Evolutionary conservation across 92 coral and sea anemone genomes (phyloP), one percentile per base, ranked within the genome.

Genomic region (Ricordea florida): DNA sequence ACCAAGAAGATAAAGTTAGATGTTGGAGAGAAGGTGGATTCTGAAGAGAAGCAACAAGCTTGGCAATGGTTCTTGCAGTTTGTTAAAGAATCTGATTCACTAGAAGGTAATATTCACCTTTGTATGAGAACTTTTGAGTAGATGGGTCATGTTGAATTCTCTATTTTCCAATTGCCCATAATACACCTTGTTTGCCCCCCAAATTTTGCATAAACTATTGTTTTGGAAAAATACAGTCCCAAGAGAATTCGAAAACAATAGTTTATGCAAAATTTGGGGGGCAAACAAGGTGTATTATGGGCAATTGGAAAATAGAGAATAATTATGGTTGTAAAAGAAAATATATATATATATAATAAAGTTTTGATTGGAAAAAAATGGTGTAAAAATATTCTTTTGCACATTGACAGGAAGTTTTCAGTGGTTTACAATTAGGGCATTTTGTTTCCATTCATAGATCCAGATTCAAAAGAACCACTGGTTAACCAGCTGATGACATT

Each of bases 31-130:
- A n/a, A n/a, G n/a, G n/a, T n/a, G n/a, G n/a, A n/a, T n/a, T n/a
- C n/a, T n/a, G 66, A 60, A 18, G 66, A 45, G 21, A 45, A 60
- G 11, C 31, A 29, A 35, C 66, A 60, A 32, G 47, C 66, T 60
- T 67, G 77, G 70, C 50, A 79, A 21, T 79, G 85, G 85, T 79
- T 67, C 47, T 43, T 67, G 16, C 36, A 55, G 30, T 79, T 66
- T 79, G 69, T 79, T 45, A 9, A 79, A 17, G 63, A 56, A 35
- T 10, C 48, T 60, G 24, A 48, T 48, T 60, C 66, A 17, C 7
- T 35, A 35, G 66, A 35, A 60, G 66, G 66, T 60, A 33, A 60
- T 36, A 60, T 60, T 60, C 66, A 45, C 66, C 20, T 58, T 33
- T 35, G 66, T 35, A 20, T 45, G 66, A 35, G 40, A 17, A 60